Percentiles rank a stretch among this genome's conserved stretches.
Evolutionary conservation across 2,888 invertebrate species (phyloP).

Genomic region (Apamea monoglypha): DNA sequence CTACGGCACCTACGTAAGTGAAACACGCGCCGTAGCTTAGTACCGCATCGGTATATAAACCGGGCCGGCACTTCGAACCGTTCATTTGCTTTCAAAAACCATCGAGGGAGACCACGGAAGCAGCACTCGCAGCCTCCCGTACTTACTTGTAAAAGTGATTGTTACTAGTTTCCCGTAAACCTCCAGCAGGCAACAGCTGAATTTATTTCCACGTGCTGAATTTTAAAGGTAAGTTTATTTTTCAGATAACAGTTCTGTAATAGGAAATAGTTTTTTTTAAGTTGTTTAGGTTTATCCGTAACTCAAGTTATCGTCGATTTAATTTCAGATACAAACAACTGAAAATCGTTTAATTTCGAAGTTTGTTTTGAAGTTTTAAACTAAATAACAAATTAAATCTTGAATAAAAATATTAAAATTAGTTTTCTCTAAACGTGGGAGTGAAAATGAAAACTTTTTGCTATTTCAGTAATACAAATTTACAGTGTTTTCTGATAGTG

Average conservation of each 20-base stretch:
- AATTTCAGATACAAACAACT: not conserved
- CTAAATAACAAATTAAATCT: not conserved
- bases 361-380: not conserved
- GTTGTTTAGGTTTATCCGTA: not conserved
- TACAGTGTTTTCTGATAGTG: not conserved
- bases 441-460: not conserved
- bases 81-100: constrained; percentile 85
- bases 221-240: constrained; percentile 56
- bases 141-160: constrained; percentile 46
- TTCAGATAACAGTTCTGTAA: not conserved
- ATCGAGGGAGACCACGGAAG: constrained; percentile 76
- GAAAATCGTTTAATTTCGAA: not conserved
- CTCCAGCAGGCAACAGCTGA: constrained; percentile 16
- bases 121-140: constrained; percentile 56
- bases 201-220: constrained; percentile 30
- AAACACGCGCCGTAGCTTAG: constrained; percentile 67
- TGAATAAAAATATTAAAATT: not conserved
- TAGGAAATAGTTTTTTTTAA: not conserved
- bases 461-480: not conserved
- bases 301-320: not conserved
- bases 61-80: constrained; percentile 74
- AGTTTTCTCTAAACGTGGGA: not conserved
- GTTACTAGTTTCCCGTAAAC: constrained; percentile 37
- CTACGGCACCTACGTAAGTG: constrained; percentile 76
- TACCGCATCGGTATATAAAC: constrained; percentile 82